phyloP scores from a whole-genome alignment of 2,113 vertebrate genomes.

The Cichladusa arquata region DNA sequence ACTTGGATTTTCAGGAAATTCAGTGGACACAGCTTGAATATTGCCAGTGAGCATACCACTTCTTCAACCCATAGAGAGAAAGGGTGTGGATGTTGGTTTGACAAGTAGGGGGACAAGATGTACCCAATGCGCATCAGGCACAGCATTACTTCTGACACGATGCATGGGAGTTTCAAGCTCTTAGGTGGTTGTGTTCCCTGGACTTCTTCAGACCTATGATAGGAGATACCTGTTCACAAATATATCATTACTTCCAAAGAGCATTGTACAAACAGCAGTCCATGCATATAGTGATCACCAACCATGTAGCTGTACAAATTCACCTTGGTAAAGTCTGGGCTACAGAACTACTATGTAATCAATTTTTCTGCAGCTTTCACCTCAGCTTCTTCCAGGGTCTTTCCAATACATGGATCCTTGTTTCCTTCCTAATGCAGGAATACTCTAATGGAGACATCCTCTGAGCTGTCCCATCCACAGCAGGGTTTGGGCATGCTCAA shows the following conservation, averaged over 20 bases:
- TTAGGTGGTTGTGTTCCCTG: neutral
- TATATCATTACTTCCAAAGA: neutral
- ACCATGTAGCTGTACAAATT: neutral
- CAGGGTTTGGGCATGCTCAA: neutral
- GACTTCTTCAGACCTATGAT: neutral
- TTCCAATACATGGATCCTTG: neutral
- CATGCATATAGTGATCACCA: neutral
- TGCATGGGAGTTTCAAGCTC: neutral
- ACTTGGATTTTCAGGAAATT: neutral
- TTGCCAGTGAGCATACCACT: neutral
- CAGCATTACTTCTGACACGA: neutral
- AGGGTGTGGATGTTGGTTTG: fast-evolving
- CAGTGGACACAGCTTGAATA: neutral
- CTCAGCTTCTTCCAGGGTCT: neutral
- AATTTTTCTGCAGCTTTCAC: neutral
- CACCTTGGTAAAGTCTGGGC: neutral
- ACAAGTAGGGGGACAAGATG: neutral
- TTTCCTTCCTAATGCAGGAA: neutral
- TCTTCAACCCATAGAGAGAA: neutral
- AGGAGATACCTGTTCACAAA: neutral
- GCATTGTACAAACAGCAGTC: neutral
- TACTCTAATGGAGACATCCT: fast-evolving
- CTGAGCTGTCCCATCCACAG: neutral
- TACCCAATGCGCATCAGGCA: fast-evolving
- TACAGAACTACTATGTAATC: neutral